A percentile compares a stretch with the other conserved stretches of the same genome.
phyloP scores from a whole-genome alignment of 1,140 invertebrate genomes.

The Drosophila parvula region DNA sequence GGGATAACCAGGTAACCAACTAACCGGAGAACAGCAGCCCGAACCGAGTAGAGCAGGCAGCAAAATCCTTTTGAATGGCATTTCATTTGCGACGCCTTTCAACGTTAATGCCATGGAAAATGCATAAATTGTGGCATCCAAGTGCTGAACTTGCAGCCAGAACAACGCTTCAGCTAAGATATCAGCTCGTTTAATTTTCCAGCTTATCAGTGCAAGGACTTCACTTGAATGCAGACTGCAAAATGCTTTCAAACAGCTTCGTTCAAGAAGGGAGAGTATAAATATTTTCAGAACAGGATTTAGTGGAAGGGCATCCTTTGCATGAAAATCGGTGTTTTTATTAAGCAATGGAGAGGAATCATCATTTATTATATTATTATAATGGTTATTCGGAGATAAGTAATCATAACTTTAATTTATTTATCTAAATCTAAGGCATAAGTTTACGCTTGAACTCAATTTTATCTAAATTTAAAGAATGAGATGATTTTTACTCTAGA shows the following conservation, averaged over 20 bases:
- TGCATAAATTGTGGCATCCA: slow-evolving; percentile 77
- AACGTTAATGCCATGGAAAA: slow-evolving; percentile 78
- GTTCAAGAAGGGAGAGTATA: not conserved
- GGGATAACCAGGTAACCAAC: slow-evolving; percentile 52
- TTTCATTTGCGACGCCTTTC: slow-evolving; percentile 78
- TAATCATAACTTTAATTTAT: no score
- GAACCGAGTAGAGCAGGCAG: slow-evolving; percentile 12
- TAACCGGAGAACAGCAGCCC: slow-evolving; percentile 40
- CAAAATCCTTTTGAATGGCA: slow-evolving; percentile 69
- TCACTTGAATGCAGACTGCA: slow-evolving; percentile 24
- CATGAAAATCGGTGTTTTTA: not conserved
- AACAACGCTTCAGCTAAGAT: slow-evolving; percentile 50
- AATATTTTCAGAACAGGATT: not conserved
- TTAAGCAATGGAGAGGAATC: no score
- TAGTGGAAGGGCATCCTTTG: not conserved
- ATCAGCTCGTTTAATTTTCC: slow-evolving; percentile 38
- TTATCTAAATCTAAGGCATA: not conserved
- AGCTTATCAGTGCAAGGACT: slow-evolving; percentile 35
- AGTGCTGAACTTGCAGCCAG: slow-evolving; percentile 58
- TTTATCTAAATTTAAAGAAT: not conserved
- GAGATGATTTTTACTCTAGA: not conserved
- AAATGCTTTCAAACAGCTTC: slow-evolving; percentile 13
- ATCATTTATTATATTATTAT: not conserved
- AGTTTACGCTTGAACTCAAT: no score
- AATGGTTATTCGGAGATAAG: not conserved